Evolutionary conservation across 2,888 invertebrate genomes (phyloP).

Genomic region (Lamellibrachia columna): DNA sequence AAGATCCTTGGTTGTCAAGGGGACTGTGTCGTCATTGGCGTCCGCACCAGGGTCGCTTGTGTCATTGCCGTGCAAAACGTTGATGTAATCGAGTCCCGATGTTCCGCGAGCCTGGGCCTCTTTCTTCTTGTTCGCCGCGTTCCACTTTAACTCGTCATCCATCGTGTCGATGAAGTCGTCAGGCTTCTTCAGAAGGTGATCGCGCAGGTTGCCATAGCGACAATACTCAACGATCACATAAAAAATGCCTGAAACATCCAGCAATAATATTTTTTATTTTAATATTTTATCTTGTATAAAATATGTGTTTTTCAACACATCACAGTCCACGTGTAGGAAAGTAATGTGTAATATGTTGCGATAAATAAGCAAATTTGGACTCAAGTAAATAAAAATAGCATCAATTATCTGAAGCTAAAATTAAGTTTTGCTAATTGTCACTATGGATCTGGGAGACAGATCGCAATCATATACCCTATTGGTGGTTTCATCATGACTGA

Average conservation of each 20-base stretch:
- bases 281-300: not conserved
- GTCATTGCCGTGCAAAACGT: not conserved
- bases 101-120: conserved; percentile 17
- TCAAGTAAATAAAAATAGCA: conserved; percentile 7
- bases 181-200: conserved; percentile 82
- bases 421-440: not conserved
- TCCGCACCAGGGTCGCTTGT: not conserved
- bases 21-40: conserved; percentile 42
- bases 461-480: no score
- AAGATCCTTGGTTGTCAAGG: conserved; percentile 78
- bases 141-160: conserved; percentile 47
- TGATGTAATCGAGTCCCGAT: not conserved
- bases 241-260: conserved; percentile 80
- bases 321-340: not conserved
- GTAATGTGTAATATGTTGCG: not conserved
- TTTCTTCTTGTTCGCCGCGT: conserved; percentile 8
- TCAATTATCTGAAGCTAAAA: not conserved
- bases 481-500: no score
- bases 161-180: conserved; percentile 64
- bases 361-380: not conserved
- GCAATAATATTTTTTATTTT: not conserved
- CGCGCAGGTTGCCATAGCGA: conserved; percentile 89
- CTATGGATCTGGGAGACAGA: no score
- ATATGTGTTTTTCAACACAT: no score
- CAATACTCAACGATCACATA: conserved; percentile 95